Evolutionary conservation across 64 coral and sea anemone species (phyloP), one percentile per base, ranked within the genome.

Genomic region (Montipora efflorescens): DNA sequence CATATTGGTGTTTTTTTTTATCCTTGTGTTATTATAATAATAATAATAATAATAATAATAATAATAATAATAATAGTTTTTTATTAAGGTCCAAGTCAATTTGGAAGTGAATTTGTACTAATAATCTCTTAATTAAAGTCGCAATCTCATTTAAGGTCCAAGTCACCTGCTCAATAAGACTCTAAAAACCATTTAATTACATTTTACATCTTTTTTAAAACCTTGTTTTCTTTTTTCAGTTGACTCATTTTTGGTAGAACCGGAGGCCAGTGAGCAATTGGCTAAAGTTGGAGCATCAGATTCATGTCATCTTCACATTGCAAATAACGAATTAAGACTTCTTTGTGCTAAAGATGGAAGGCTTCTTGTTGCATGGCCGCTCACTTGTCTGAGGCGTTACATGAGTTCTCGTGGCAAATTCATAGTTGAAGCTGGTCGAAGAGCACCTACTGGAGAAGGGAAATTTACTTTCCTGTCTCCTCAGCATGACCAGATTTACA

Each of bases 401-500:
- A 99, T 96, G 95, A 96, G 95, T 82, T 88, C 88, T 51, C 68
- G 93, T 47, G 95, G 95, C 4, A 92, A 96, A 78, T 99, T 99
- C 64, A 91, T 85, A 14, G 88, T 99, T 50, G 98, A 99, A 61
- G 98, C 98, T 87, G 98, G 98, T 9, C 94, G 98, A 1, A 79
- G 95, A 81, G 98, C 98, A 11, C 95, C 98, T 1, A 99, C 98
- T 44, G 98, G 98, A 7, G 89, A 96, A 83, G 98, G 98, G 1
- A 84, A 91, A 22, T 99, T 99, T 90, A 88, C 91, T 57, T 99
- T 99, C 83, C 64, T 94, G 5, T 93, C 95, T 16, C 77, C 89
- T 18, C 91, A 94, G 74, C 92, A 96, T 87, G 95, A 96, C 48
- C 95, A 99, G 48, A 99, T 99, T 21, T 99, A 99, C 71, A 96